These are phyloP conservation scores for Abramis brama DNA, from an alignment of 2,113 vertebrate genomes.

Conservation along the genomic window DNA sequence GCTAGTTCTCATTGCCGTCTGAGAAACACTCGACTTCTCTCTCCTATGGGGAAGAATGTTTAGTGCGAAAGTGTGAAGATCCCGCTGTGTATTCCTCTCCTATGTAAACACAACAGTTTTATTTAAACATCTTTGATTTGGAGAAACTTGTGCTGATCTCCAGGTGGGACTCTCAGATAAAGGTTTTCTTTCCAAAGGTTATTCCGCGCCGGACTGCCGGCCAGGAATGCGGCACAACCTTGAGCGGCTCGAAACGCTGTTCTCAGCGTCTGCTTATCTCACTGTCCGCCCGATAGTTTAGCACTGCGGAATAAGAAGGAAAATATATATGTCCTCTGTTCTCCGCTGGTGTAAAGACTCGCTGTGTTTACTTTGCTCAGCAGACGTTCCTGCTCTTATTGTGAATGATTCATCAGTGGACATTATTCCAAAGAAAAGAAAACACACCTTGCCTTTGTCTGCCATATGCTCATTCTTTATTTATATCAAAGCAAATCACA, in stretches of 20 bases:
- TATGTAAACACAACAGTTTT: neutral
- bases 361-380: neutral
- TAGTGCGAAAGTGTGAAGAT: neutral
- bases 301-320: constrained; percentile 64
- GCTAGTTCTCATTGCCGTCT: neutral
- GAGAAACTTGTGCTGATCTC: constrained; percentile 45
- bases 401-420: constrained; percentile 11
- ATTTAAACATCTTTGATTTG: constrained; percentile 41
- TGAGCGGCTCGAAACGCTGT: constrained; percentile 86
- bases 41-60: neutral
- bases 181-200: constrained; percentile 52
- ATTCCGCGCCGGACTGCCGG: constrained; percentile 58
- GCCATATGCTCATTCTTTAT: constrained; percentile 81
- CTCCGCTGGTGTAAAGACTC: neutral
- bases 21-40: neutral
- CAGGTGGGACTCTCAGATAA: constrained; percentile 73
- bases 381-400: neutral
- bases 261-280: constrained; percentile 83
- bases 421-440: constrained; percentile 16
- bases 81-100: neutral
- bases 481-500: constrained; percentile 87
- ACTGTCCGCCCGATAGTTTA: constrained; percentile 77
- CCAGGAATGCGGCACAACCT: constrained; percentile 92
- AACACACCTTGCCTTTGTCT: constrained; percentile 33
- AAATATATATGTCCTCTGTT: constrained; percentile 58